Percentiles rank a stretch among this genome's conserved stretches.
These are phyloP conservation scores for Ranitomeya imitator DNA, from an alignment of 2,113 vertebrate genomes.

Conservation along the genomic window DNA sequence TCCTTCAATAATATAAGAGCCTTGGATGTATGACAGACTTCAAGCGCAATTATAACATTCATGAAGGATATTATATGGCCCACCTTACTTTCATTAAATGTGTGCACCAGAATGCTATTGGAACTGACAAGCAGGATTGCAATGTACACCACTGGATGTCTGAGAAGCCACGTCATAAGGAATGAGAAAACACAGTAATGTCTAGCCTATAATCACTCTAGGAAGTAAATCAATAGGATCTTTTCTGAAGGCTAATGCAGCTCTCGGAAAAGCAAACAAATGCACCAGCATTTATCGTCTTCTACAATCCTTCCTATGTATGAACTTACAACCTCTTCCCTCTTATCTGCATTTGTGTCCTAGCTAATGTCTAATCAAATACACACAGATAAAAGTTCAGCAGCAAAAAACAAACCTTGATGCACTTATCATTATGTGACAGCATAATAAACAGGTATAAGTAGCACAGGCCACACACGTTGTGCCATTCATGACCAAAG, in stretches of 20 bases:
- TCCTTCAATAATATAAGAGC: slow-evolving; percentile 20
- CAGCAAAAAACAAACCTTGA: slow-evolving; percentile 22
- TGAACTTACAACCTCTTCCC: slow-evolving; percentile 19
- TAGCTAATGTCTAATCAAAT: slow-evolving; percentile 33
- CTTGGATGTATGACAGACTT: slow-evolving; percentile 25
- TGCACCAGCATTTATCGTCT: slow-evolving; percentile 19
- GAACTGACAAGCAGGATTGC: slow-evolving; percentile 19
- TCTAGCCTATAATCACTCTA: slow-evolving; percentile 45
- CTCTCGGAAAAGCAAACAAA: slow-evolving; percentile 27
- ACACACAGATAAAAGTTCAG: slow-evolving; percentile 40
- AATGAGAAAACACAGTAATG: slow-evolving; percentile 46
- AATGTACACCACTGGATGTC: slow-evolving; percentile 29
- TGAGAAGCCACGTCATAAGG: slow-evolving; percentile 43
- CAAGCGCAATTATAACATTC: slow-evolving; percentile 18
- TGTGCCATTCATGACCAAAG: background rate
- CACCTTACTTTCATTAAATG: slow-evolving; percentile 17
- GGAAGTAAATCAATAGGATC: slow-evolving; percentile 50
- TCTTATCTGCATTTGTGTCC: slow-evolving; percentile 15
- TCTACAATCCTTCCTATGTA: slow-evolving; percentile 8
- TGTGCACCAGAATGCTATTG: background rate
- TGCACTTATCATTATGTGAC: background rate
- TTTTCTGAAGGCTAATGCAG: slow-evolving; percentile 45
- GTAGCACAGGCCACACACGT: background rate
- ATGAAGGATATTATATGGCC: background rate
- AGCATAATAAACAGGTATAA: slow-evolving; percentile 24